These are phyloP conservation scores for Helicoverpa zea DNA, from an alignment of 1,140 invertebrate genomes.

Conservation along the genomic window DNA sequence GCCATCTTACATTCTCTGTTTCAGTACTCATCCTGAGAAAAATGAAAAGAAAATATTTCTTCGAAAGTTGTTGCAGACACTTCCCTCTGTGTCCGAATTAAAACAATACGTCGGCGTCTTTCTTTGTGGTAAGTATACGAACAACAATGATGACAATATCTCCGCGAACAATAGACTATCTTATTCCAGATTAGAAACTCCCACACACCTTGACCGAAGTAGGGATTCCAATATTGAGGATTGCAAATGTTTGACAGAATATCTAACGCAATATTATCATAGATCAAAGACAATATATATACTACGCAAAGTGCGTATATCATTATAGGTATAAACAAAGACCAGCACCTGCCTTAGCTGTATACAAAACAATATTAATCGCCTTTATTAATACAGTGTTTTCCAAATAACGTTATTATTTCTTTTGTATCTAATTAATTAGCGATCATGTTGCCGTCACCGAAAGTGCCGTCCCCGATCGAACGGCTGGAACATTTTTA, in stretches of 20 bases:
- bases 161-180: not conserved
- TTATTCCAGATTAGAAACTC: not conserved
- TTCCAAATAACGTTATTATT: too few species aligned
- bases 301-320: not conserved
- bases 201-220: not conserved
- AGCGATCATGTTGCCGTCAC: too few species aligned
- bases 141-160: conserved; percentile 1
- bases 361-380: too few species aligned
- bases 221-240: not conserved
- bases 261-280: too few species aligned
- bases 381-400: too few species aligned
- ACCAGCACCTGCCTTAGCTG: too few species aligned
- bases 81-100: conserved; percentile 66
- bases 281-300: too few species aligned
- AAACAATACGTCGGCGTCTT: conserved; percentile 78
- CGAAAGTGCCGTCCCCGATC: too few species aligned
- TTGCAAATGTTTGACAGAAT: too few species aligned
- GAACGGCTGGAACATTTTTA: too few species aligned
- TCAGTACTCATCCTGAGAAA: conserved; percentile 50
- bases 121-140: conserved; percentile 70
- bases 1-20: conserved; percentile 41
- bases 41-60: conserved; percentile 52
- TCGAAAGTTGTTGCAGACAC: conserved; percentile 52
- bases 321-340: not conserved
- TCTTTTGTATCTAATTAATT: too few species aligned